Evolutionary conservation across 2,113 vertebrate species (phyloP).

Genomic region (Melanerpes aurifrons): DNA sequence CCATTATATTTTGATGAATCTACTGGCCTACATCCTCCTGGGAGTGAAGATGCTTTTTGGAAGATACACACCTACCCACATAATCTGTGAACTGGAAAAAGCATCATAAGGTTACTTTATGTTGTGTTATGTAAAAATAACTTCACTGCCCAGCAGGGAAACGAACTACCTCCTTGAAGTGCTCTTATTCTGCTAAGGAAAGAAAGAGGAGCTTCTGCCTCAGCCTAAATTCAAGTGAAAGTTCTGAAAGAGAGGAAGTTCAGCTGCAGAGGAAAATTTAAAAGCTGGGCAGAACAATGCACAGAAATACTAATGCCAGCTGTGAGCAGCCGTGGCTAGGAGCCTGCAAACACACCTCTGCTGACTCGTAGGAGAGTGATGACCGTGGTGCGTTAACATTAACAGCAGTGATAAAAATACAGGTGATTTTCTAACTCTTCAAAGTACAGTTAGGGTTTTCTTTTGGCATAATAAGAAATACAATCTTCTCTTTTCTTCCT

Average conservation of each 20-base stretch:
- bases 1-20: not conserved
- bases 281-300: not conserved
- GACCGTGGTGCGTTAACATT: not conserved
- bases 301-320: not conserved
- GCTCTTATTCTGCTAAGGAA: not conserved
- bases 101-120: not conserved
- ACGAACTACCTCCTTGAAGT: not conserved
- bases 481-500: not conserved
- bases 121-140: not conserved
- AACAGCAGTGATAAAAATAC: not conserved
- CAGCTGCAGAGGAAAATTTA: not conserved
- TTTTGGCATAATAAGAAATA: not conserved
- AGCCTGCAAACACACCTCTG: not conserved
- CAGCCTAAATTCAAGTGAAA: not conserved
- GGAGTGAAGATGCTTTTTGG: not conserved
- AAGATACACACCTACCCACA: not conserved
- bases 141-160: accelerated
- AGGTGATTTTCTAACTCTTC: not conserved
- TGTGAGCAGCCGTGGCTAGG: not conserved
- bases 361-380: not conserved
- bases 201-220: not conserved
- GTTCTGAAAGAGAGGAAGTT: not conserved
- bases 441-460: not conserved
- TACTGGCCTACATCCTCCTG: not conserved
- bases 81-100: not conserved